A percentile compares a stretch with the other conserved stretches of the same genome.
Conservation (phyloP, 2,797 vertebrate genomes). For the Delichon dasypus region DNA sequence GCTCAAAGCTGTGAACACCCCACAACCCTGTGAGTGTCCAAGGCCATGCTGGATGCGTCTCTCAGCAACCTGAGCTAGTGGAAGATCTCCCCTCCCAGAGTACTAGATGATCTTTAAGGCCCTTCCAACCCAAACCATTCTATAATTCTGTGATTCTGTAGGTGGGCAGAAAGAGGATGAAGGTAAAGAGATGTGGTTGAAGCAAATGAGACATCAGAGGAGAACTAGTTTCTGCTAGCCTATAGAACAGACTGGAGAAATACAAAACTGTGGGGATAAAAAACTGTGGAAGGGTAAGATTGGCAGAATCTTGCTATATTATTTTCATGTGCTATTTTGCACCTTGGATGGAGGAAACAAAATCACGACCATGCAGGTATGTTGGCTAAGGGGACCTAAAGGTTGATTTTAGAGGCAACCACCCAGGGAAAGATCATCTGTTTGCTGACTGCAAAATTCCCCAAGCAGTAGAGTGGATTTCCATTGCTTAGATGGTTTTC, state of each 20-base stretch:
- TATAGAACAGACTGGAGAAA: background rate
- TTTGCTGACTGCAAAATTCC: background rate
- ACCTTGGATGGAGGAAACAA: background rate
- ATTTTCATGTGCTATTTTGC: background rate
- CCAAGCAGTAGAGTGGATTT: background rate
- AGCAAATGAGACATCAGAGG: background rate
- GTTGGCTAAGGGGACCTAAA: background rate
- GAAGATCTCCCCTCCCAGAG: background rate
- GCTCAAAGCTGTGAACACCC: accelerated
- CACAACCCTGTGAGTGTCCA: background rate
- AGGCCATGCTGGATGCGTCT: background rate
- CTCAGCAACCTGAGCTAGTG: background rate
- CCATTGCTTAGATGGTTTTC: background rate
- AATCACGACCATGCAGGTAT: background rate
- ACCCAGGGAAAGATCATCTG: background rate
- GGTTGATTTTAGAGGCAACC: background rate
- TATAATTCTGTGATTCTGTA: background rate
- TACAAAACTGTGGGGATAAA: background rate
- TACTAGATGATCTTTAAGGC: background rate
- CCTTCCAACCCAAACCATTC: background rate
- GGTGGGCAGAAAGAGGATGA: background rate
- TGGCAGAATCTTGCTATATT: background rate
- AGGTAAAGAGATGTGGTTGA: background rate
- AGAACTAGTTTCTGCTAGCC: background rate
- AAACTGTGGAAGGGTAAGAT: background rate